Evolutionary conservation across 2,797 vertebrate genomes (phyloP).

Genomic region (Poecile montanus): DNA sequence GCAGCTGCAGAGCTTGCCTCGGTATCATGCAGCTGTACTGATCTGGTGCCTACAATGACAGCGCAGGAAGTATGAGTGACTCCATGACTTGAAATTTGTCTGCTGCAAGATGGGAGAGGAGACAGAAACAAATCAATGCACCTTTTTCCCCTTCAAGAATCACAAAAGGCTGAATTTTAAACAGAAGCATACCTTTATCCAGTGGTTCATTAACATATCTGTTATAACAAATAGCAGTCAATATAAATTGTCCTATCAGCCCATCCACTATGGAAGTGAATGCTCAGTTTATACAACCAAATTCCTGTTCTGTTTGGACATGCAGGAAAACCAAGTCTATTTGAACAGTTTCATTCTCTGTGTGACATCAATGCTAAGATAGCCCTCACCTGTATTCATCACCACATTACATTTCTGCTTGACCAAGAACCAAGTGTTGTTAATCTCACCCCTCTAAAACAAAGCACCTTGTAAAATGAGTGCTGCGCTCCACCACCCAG

Average conservation of each 20-base stretch:
- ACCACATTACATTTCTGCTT: background rate
- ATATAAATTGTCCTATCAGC: background rate
- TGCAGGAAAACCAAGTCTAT: background rate
- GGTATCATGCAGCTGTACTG: background rate
- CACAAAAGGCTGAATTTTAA: background rate
- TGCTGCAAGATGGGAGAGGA: background rate
- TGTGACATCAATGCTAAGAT: background rate
- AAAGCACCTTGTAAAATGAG: background rate
- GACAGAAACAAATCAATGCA: background rate
- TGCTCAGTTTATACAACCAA: background rate
- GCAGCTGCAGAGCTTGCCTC: background rate
- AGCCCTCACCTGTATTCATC: background rate
- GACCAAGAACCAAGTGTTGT: background rate
- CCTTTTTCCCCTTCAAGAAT: background rate
- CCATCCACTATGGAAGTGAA: background rate
- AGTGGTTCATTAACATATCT: background rate
- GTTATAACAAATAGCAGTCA: background rate
- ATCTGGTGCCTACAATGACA: background rate
- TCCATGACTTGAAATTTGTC: background rate
- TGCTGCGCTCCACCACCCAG: rapidly evolving
- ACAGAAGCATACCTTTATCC: background rate
- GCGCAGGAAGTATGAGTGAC: background rate
- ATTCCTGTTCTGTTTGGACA: background rate
- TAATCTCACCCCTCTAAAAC: background rate
- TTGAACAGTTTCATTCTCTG: background rate